Evolutionary conservation across 2,888 invertebrate species (phyloP).

Genomic region (Tholera decimalis): DNA sequence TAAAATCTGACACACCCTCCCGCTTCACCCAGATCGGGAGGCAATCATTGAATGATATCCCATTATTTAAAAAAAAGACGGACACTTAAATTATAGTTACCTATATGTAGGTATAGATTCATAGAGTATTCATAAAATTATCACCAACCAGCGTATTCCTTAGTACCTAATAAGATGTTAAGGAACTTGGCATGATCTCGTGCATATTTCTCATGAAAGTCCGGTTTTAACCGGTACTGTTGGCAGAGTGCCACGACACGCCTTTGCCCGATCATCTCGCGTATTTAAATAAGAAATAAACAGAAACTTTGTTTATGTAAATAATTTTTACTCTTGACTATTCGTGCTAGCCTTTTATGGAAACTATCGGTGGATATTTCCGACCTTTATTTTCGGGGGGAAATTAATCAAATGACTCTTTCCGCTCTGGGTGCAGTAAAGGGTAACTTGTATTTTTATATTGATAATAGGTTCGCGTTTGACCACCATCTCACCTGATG

Average conservation of each 20-base stretch:
- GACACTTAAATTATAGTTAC: too few species aligned
- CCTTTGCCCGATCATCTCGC: slow-evolving; percentile 37
- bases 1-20: too few species aligned
- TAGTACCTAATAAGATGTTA: slow-evolving; percentile 18
- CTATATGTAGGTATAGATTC: neutral
- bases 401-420: too few species aligned
- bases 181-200: slow-evolving; percentile 42
- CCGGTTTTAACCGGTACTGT: slow-evolving; percentile 41
- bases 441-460: too few species aligned
- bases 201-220: slow-evolving; percentile 44
- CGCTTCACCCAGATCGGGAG: too few species aligned
- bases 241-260: slow-evolving; percentile 60
- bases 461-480: too few species aligned
- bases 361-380: slow-evolving; percentile 17
- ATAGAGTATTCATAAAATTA: slow-evolving; percentile 10
- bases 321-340: slow-evolving; percentile 28
- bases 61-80: too few species aligned
- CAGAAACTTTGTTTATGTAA: slow-evolving; percentile 12
- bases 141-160: neutral
- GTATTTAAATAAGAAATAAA: slow-evolving; percentile 46
- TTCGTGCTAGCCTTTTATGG: slow-evolving; percentile 20
- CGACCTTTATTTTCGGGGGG: too few species aligned
- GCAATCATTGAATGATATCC: too few species aligned
- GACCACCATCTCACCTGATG: too few species aligned
- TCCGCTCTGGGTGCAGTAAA: too few species aligned